phyloP scores from a whole-genome alignment of 1,140 invertebrate genomes.

The Tribolium castaneum region DNA sequence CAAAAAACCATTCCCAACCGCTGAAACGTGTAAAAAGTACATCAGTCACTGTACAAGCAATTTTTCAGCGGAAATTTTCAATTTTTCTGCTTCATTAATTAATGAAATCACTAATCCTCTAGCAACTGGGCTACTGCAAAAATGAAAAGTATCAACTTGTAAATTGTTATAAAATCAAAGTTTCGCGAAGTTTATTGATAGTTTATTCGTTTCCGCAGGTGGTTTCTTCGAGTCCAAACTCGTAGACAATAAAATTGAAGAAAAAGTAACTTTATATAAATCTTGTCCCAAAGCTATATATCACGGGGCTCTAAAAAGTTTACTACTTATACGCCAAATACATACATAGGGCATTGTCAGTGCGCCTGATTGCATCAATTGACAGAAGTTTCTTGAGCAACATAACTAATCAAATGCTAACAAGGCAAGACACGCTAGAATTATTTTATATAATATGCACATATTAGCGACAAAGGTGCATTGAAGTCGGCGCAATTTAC shows the following conservation, averaged over 20 bases:
- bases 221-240: not conserved
- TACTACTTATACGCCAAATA: not conserved
- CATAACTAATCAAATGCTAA: not conserved
- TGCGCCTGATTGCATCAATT: not conserved
- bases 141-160: not conserved
- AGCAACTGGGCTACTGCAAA: not conserved
- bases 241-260: not conserved
- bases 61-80: not conserved
- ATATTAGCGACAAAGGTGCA: conserved; percentile 6
- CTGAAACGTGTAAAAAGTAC: conserved; percentile 1
- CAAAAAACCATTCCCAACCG: not conserved
- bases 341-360: not conserved
- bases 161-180: not conserved
- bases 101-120: not conserved
- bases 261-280: not conserved
- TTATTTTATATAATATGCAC: conserved; percentile 8
- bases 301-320: not conserved
- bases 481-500: not conserved
- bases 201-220: not conserved
- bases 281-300: not conserved
- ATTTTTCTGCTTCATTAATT: conserved; percentile 1
- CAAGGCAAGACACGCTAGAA: not conserved
- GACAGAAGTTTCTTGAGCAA: not conserved
- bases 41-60: not conserved
- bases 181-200: not conserved